Base-by-base conservation (phyloP, 1,140 invertebrate genomes). In the Plutomurus gul region DNA sequence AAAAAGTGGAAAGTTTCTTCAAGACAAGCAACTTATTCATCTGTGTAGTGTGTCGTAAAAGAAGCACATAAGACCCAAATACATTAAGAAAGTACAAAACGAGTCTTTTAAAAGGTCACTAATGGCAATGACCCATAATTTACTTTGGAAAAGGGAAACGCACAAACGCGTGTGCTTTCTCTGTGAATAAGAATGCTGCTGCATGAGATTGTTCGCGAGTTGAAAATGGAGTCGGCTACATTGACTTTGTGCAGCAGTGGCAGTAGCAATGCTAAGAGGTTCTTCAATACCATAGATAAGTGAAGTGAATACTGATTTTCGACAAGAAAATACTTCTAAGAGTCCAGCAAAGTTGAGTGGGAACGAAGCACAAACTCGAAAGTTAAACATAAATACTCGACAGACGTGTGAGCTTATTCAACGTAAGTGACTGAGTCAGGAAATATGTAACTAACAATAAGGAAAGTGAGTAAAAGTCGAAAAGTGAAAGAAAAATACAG, bases 381-480 rank as follows among this genome's bases (percentile, higher is more conserved):
- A 65, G 56, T 65, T 65, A 65, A 65, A 65, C 56, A 65, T 65
- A 65, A 65, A 65, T 65, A 65, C 30, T 65, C 56, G 56, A 65
- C 56, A 65, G 36, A 33, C 56, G 56, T 65, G 56, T 65, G 56
- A 65, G 56, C 56, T 65, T 65, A 65, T 65, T 65, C 56, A 65
- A 65, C 25, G 30, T 65, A 65, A 65, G 56, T 65, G 56, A 65
- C 56, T 65, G 10, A 65, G 56, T 65, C 56, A 65, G 56, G 30
- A 65, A 65, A 65, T 65, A 65, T 65, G 56, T 65, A 65, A 65
- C 56, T 65, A 65, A n/a, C n/a, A n/a, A n/a, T n/a, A n/a, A 65
- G 56, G n/a, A 36, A 65, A 65, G 56, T 65, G 36, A 65, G 56
- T 65, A 65, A 65, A 65, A 65, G 56, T 65, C 56, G 56, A 22